Base-by-base conservation (phyloP, 2,888 invertebrate species). In the Netelia melanura region DNA sequence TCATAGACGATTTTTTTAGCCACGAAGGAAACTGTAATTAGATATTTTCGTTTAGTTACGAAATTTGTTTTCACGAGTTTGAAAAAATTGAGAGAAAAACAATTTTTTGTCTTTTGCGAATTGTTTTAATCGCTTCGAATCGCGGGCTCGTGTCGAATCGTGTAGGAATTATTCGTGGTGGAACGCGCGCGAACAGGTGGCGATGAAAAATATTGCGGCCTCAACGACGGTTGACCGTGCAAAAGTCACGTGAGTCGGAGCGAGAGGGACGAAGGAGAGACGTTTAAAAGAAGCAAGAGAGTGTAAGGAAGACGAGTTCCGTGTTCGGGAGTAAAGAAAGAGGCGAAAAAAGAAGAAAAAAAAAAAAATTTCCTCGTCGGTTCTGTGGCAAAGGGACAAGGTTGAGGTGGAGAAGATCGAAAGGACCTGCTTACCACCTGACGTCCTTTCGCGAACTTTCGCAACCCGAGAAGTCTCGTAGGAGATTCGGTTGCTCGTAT, bases 351-450 rank as follows among this genome's bases (percentile, higher is more conserved):
- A 38, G 38, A 38, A 62, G 65, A 75, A 64, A 68, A 38, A 65
- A 68, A 38, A 65, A 79, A 71, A 85, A 62, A 85, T 54, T 21
- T 70, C 23, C 58, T 10, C 38, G 84, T 67, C 79, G 64, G 75
- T 67, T 68, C 43, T 67, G 76, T 68, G 76, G 80, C 77, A 83
- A 87, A 83, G 70, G 68, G 62, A 82, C 70, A 52, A 70, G 70
- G 62, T 30, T 6, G 64, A 67, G 81, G 56, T 64, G 61, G 23
- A 65, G 70, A 61, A 75, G 62, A 77, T 61, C 44, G 64, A 61
- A 67, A 58, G 25, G 70, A 76, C 72, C 89, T 91, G 91, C 91
- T 90, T 87, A 82, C 92, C 91, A 92, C 90, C 92, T 92, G 92
- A 90, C 91, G 90, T 38, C 11, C 8, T 48, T 87, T 82, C 87